These are phyloP conservation scores for Melanotaenia duboulayi DNA, from an alignment of 2,113 vertebrate species.

Conservation along the genomic window DNA sequence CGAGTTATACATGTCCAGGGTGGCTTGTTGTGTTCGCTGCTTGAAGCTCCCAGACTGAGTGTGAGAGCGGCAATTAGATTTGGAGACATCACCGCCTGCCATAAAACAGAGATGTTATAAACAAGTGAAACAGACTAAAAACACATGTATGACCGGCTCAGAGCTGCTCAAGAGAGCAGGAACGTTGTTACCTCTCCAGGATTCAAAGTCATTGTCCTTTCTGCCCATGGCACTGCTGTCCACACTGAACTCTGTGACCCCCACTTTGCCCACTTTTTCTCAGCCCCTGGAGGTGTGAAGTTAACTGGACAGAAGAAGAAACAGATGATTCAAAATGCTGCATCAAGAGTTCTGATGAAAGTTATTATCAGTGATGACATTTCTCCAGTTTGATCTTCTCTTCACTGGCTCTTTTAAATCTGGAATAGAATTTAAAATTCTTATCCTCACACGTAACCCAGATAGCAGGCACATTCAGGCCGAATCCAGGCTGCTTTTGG, in stretches of 20 bases:
- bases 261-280: neutral
- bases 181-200: constrained; percentile 30
- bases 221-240: constrained; percentile 24
- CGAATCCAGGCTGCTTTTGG: too few species aligned
- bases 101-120: neutral
- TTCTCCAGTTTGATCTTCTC: too few species aligned
- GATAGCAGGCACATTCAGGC: too few species aligned
- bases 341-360: too few species aligned
- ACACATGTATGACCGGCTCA: too few species aligned
- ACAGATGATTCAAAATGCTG: neutral
- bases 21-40: constrained; percentile 2
- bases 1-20: constrained; percentile 77
- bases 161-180: neutral
- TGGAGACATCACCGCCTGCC: neutral
- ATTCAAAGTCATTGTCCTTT: neutral
- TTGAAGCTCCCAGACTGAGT: neutral
- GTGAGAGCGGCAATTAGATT: neutral
- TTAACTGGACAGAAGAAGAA: neutral
- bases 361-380: too few species aligned
- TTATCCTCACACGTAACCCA: too few species aligned
- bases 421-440: too few species aligned
- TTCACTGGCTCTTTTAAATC: too few species aligned
- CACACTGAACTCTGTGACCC: neutral
- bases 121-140: too few species aligned
- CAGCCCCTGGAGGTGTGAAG: neutral